phyloP scores from a whole-genome alignment of 2,113 vertebrate species.

The Labeo rohita region DNA sequence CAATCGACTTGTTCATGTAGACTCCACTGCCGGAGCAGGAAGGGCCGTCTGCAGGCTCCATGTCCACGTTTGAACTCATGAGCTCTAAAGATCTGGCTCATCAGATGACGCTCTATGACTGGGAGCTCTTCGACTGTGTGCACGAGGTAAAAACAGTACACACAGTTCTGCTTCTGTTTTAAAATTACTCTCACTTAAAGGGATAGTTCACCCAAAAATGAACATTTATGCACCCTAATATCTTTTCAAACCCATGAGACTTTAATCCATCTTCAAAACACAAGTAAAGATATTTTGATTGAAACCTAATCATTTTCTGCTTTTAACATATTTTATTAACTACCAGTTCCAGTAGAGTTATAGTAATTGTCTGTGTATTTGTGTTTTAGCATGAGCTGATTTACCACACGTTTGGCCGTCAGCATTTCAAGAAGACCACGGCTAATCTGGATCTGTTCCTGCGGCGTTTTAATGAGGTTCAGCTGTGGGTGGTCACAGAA shows the following conservation, averaged over 20 bases:
- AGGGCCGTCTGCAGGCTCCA: constrained; percentile 85
- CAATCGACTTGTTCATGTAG: constrained; percentile 68
- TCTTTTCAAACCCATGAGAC: not conserved
- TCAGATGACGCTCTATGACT: constrained; percentile 95
- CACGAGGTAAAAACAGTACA: constrained; percentile 83
- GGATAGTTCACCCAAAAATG: not conserved
- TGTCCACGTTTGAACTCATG: constrained; percentile 93
- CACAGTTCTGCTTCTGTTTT: not conserved
- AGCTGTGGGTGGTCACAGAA: constrained; percentile 97
- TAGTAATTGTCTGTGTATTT: not conserved
- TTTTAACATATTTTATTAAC: not conserved
- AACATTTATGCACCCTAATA: not conserved
- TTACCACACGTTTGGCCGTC: constrained; percentile 95
- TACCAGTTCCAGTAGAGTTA: not conserved
- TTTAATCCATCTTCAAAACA: not conserved
- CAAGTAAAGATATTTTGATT: not conserved
- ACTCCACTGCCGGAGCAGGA: constrained; percentile 93
- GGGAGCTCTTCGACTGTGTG: constrained; percentile 98
- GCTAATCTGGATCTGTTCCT: constrained; percentile 98
- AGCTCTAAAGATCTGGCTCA: constrained; percentile 96
- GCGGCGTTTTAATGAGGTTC: constrained; percentile 96
- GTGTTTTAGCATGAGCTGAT: constrained; percentile 88
- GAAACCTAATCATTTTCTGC: not conserved
- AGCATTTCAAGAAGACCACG: constrained; percentile 92
- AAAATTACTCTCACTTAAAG: not conserved